Conservation (phyloP, 2,797 vertebrate species). For the Megalops cyprinoides region DNA sequence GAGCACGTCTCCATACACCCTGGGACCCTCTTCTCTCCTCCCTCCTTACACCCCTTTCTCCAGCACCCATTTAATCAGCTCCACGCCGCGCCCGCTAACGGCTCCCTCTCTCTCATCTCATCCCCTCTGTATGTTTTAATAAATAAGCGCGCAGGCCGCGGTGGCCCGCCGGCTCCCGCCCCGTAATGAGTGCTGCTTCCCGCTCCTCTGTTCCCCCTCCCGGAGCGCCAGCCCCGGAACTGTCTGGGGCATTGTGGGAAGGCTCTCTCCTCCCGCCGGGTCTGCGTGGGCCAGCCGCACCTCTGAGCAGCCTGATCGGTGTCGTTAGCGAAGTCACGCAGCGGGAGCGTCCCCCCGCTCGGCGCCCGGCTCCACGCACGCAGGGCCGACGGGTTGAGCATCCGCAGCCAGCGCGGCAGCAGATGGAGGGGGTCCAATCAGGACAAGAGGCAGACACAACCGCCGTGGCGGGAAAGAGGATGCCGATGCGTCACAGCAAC, state of each 20-base stretch:
- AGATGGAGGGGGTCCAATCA: neutral
- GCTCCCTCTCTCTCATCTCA: neutral
- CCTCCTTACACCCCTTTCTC: no score
- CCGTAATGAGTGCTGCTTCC: neutral
- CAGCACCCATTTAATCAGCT: no score
- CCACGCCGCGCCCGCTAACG: slow-evolving; percentile 25
- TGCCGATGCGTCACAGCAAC: no score
- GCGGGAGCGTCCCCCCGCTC: no score
- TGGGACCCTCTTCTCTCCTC: slow-evolving; percentile 36
- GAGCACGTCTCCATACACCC: slow-evolving; percentile 41
- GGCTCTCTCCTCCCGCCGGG: neutral
- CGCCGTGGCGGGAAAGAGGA: no score
- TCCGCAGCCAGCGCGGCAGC: neutral
- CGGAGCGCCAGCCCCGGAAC: neutral
- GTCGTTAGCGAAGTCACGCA: no score
- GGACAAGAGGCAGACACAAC: neutral
- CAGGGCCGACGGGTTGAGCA: neutral
- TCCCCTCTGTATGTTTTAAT: slow-evolving; percentile 20
- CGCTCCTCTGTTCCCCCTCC: neutral
- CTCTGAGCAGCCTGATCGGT: no score
- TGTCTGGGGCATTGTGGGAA: neutral
- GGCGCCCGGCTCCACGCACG: neutral
- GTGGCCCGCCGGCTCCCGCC: neutral
- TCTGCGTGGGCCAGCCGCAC: no score
- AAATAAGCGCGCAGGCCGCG: neutral